These are phyloP conservation scores for Agrochola lychnidis DNA, from an alignment of 2,888 invertebrate genomes.

Conservation along the genomic window DNA sequence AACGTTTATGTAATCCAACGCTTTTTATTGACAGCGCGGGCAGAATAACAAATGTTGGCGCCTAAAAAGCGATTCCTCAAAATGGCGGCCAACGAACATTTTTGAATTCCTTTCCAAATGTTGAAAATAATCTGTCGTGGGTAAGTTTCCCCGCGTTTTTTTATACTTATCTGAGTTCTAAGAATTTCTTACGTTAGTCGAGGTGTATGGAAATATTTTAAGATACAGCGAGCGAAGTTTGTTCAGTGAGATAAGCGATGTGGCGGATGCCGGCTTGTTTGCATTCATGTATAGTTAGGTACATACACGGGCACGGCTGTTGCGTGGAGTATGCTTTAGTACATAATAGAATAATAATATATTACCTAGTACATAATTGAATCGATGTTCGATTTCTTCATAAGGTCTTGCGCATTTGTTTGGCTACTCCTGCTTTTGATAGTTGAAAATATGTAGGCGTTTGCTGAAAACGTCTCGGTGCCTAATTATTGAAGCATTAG, in stretches of 20 bases:
- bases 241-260: slow-evolving; percentile 84
- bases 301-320: slow-evolving; percentile 58
- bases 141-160: slow-evolving; percentile 51
- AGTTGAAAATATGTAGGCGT: too few species aligned
- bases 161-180: slow-evolving; percentile 71
- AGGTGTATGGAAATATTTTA: slow-evolving; percentile 87
- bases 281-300: slow-evolving; percentile 61
- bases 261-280: slow-evolving; percentile 83
- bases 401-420: slow-evolving; percentile 1
- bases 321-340: slow-evolving; percentile 55
- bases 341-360: slow-evolving; percentile 52
- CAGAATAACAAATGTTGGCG: background rate
- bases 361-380: slow-evolving; percentile 32
- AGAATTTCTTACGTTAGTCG: slow-evolving; percentile 79
- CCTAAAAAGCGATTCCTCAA: slow-evolving; percentile 28
- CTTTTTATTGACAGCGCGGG: background rate
- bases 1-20: background rate
- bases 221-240: slow-evolving; percentile 84
- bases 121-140: slow-evolving; percentile 42
- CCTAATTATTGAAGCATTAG: background rate
- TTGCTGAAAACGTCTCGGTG: background rate
- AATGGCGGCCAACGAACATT: slow-evolving; percentile 43
- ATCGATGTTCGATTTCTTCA: slow-evolving; percentile 43
- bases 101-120: slow-evolving; percentile 38
- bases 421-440: background rate